Evolutionary conservation across 92 coral and sea anemone genomes (phyloP), one percentile per base, ranked within the genome.

Genomic region (Heliopora coerulea): DNA sequence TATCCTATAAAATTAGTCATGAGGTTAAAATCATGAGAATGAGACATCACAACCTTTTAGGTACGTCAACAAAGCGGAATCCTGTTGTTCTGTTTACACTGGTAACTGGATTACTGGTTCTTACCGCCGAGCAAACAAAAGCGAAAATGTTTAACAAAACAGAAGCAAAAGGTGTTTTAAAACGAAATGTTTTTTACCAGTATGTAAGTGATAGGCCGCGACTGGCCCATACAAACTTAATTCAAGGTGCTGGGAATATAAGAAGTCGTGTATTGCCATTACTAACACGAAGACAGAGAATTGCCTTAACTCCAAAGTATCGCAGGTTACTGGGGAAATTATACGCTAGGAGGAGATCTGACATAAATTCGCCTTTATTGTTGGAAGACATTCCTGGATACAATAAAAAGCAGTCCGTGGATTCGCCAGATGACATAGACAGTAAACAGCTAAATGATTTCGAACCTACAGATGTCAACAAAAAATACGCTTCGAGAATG

Each of bases 341-440:
- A 12, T 44, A 70, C 23, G 23, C 48, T 3, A 70, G 41, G 29
- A 35, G 63, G 35, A 52, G 77, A 31, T 70, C 77, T n/a, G 77
- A 70, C 11, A 70, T 70, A 31, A 54, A 70, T 21, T 3, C 46
- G 48, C 77, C 77, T 20, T 20, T 54, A 14, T 31, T 50, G 27
- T 26, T 31, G 34, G 77, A 50, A n/a, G 33, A 29, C 23, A 54
- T 70, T 10, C n/a, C 15, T 0, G 77, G 35, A 12, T 70, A 17
- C n/a, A 70, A 52, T 12, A 49, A 19, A 10, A 70, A 70, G 11
- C 46, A 70, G 0, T 52, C 29, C 32, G 31, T 30, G 31, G 27
- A 34, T 19, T 52, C 41, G 10, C 48, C 62, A 49, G 62, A 52
- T 29, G 24, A 49, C 7, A 5, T 54, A n/a, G 21, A 1, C 61